phyloP scores from a whole-genome alignment of 1,140 invertebrate species.

The Probaryconus sp. region DNA sequence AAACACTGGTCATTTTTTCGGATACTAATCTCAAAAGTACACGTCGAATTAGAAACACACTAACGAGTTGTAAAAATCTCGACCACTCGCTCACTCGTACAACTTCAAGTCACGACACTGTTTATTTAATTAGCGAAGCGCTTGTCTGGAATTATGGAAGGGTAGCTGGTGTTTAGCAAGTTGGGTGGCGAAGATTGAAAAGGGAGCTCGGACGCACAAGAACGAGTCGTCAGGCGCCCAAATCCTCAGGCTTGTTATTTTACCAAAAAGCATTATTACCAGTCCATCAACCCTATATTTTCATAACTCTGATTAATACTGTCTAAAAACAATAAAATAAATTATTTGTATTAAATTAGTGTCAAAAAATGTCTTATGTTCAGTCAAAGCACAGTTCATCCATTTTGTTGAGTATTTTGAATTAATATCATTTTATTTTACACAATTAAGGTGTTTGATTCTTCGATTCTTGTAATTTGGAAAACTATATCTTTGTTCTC shows the following conservation, averaged over 20 bases:
- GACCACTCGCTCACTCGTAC: constrained; percentile 42
- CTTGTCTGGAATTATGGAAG: constrained; percentile 58
- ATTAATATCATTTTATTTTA: too few species aligned
- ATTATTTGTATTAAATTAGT: too few species aligned
- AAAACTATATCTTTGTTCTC: too few species aligned
- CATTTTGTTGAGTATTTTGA: too few species aligned
- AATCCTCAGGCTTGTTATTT: constrained; percentile 68
- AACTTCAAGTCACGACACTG: constrained; percentile 59
- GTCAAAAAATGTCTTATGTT: constrained; percentile 26
- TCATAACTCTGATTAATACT: constrained; percentile 54
- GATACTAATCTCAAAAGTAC: constrained; percentile 48
- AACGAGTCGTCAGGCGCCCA: constrained; percentile 44
- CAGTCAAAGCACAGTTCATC: too few species aligned
- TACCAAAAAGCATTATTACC: constrained; percentile 65
- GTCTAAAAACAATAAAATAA: constrained; percentile 37
- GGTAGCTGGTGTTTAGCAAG: constrained; percentile 35
- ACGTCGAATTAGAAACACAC: constrained; percentile 48
- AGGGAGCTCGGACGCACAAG: constrained; percentile 30
- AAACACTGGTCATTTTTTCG: neutral
- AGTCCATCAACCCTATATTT: constrained; percentile 51
- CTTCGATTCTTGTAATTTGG: too few species aligned
- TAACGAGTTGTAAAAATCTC: constrained; percentile 58
- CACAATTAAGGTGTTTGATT: too few species aligned
- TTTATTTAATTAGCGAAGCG: constrained; percentile 60
- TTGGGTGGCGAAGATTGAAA: constrained; percentile 48